Evolutionary conservation across 2,888 invertebrate species (phyloP).

Genomic region (Ectemnius cavifrons): DNA sequence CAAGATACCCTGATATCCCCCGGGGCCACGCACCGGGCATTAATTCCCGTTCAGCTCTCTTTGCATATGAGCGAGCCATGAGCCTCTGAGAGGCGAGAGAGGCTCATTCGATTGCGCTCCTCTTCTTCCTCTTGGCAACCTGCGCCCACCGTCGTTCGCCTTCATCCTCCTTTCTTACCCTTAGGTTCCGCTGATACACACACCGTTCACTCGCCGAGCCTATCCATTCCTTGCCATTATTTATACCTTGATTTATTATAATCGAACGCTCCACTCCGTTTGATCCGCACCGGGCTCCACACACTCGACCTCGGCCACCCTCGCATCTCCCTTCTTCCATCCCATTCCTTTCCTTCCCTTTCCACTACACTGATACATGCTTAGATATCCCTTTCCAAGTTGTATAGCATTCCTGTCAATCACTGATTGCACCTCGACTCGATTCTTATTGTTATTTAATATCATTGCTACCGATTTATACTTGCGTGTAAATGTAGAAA

Average conservation of each 20-base stretch:
- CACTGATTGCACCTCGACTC: background rate
- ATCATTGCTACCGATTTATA: too few species aligned
- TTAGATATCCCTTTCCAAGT: slow-evolving; percentile 22
- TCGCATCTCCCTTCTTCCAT: slow-evolving; percentile 9
- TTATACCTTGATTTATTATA: slow-evolving; percentile 78
- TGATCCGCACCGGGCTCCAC: slow-evolving; percentile 65
- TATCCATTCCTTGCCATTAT: slow-evolving; percentile 73
- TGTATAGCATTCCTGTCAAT: background rate
- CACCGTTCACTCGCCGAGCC: slow-evolving; percentile 21
- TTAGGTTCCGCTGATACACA: too few species aligned
- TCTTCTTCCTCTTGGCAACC: slow-evolving; percentile 43
- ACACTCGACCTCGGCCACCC: background rate
- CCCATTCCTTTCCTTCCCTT: background rate
- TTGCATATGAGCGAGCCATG: slow-evolving; percentile 41
- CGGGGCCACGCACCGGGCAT: slow-evolving; percentile 64
- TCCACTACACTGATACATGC: slow-evolving; percentile 10
- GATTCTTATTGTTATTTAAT: too few species aligned
- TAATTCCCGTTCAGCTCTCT: slow-evolving; percentile 64
- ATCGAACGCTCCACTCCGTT: slow-evolving; percentile 74
- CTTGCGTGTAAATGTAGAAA: too few species aligned
- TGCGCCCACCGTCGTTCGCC: slow-evolving; percentile 21
- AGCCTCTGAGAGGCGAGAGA: background rate
- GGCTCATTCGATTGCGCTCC: slow-evolving; percentile 69
- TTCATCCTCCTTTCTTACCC: slow-evolving; percentile 14
- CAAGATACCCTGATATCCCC: slow-evolving; percentile 46